These are phyloP conservation scores for Thymelicus sylvestris DNA, from an alignment of 2,888 invertebrate species.

Conservation along the genomic window DNA sequence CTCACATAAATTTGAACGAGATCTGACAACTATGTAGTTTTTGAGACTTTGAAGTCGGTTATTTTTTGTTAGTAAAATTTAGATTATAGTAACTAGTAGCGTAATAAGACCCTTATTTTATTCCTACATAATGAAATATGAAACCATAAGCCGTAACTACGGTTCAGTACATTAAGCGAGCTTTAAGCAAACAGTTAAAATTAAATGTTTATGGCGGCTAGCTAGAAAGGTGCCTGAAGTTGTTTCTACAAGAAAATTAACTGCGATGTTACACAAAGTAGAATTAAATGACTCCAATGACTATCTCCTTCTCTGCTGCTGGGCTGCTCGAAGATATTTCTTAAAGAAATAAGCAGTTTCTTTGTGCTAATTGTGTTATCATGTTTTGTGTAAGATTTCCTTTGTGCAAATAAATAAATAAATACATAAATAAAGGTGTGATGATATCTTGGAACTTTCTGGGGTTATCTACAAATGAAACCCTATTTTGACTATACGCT, in stretches of 20 bases:
- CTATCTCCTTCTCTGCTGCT: no score
- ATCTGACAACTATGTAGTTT: no score
- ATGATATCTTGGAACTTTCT: background rate
- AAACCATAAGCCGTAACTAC: conserved; percentile 7
- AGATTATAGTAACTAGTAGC: background rate
- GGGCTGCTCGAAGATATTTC: no score
- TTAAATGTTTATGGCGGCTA: conserved; percentile 31
- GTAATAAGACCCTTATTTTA: background rate
- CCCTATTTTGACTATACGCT: no score
- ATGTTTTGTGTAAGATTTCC: no score
- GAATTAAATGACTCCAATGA: background rate
- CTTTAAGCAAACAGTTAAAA: conserved; percentile 31
- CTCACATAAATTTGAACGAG: no score
- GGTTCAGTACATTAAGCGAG: conserved; percentile 27
- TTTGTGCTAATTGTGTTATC: no score
- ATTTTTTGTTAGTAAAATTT: no score
- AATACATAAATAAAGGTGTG: background rate
- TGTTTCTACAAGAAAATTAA: conserved; percentile 11
- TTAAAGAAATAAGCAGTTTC: no score
- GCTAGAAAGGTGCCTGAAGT: conserved; percentile 20
- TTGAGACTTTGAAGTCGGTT: no score
- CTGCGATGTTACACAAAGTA: background rate
- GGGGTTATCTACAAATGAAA: no score
- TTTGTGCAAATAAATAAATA: no score
- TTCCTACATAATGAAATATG: conserved; percentile 23